Base-by-base conservation (phyloP, 2,797 vertebrate genomes). In the Vipera ursinii region DNA sequence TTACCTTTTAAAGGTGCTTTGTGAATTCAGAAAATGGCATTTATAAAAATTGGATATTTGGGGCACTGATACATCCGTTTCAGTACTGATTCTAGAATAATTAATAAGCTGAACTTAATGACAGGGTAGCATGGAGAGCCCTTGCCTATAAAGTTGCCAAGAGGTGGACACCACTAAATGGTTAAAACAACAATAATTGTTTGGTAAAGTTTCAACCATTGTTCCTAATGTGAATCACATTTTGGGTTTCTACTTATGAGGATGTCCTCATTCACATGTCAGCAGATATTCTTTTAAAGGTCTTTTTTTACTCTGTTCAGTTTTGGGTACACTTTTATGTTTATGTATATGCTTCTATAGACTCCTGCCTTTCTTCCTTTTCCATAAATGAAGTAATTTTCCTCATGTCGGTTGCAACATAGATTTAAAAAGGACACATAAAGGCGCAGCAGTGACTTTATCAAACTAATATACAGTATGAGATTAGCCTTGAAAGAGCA, bases 321-420 rank as follows among this genome's bases (percentile, higher is more conserved):
- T 82, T 48, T 82, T 82, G 73, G 38, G 38, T 10, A 57, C 26
- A 73, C n/a, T 63, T 56, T 57, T 55, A 6, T 91, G 3, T 59
- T 17, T 88, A 20, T 38, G 60, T 24, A n/a, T 55, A 51, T 55
- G n/a, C 60, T 91, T 63, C 57, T 85, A 86, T 91, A 61, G 28
- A 28, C 17, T 55, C 17, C 48, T 86, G 20, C 22, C 59, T 28
- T 59, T 26, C 44, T 82, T 48, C 22, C 78, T 82, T 82, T 48
- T 82, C 44, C 4, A 24, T 48, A 24, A 48, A 48, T 24, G 20
- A 48, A 48, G 44, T 48, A 91, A 61, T 14, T 22, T 63, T 55
- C 24, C 28, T 86, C 91, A 93, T 96, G 94, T 60, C 85, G 0
- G 0, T 91, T 93, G 93, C 90, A 57, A 53, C 87, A 88, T 24